Evolutionary conservation across 2,888 invertebrate species (phyloP).

Genomic region (Ypsolopha scabrella): DNA sequence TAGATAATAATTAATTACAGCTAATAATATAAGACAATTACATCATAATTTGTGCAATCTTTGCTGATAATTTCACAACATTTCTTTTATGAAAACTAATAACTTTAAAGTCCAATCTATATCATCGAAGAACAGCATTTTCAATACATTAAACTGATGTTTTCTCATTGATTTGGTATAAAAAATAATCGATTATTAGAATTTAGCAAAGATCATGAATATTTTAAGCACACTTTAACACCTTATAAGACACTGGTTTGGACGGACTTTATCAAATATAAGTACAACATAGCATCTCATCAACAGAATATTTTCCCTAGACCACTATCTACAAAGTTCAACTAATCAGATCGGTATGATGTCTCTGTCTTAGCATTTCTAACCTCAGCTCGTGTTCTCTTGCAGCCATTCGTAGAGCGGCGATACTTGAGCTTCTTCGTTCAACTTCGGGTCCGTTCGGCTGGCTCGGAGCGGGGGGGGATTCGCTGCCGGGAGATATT

Average conservation of each 20-base stretch:
- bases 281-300: not conserved
- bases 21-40: not conserved
- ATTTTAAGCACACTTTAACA: too few relatives aligned
- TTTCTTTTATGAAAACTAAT: too few relatives aligned
- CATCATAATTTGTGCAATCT: too few relatives aligned
- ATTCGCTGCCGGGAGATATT: conserved; percentile 61
- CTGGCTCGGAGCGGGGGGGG: conserved; percentile 53
- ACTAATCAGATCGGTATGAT: conserved; percentile 82
- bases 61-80: too few relatives aligned
- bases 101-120: too few relatives aligned
- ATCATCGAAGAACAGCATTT: too few relatives aligned
- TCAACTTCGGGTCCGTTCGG: conserved; percentile 78
- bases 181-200: too few relatives aligned
- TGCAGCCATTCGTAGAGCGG: conserved; percentile 87
- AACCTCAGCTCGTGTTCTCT: conserved; percentile 89
- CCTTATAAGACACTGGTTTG: not conserved
- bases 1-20: not conserved
- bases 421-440: conserved; percentile 88
- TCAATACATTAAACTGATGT: too few relatives aligned
- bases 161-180: too few relatives aligned
- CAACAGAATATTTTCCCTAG: not conserved
- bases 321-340: conserved; percentile 44
- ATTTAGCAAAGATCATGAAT: too few relatives aligned
- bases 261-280: not conserved
- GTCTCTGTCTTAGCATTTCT: conserved; percentile 84